Conservation (phyloP, 2,113 vertebrate genomes). For the Porphyrio hochstetteri region DNA sequence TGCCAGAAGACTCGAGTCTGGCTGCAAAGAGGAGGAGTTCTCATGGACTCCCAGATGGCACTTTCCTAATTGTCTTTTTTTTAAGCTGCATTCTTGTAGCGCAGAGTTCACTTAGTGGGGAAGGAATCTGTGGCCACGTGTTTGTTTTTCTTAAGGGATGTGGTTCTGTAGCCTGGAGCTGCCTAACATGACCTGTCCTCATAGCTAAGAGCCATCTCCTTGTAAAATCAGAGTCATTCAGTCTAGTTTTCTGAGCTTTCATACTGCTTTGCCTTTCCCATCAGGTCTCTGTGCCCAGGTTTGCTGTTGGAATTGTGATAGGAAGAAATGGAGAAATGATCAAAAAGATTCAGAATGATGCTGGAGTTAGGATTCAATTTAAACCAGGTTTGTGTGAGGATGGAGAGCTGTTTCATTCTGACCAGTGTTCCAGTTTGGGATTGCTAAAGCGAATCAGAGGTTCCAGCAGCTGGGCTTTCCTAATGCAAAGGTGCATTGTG, state of each 20-base stretch:
- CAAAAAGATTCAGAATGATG: conserved; percentile 98
- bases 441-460: not conserved
- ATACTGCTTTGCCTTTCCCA: conserved; percentile 48
- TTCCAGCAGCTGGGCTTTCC: conserved; percentile 33
- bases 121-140: conserved; percentile 22
- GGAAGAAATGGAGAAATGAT: conserved; percentile 99
- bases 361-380: conserved; percentile 97
- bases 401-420: conserved; percentile 19
- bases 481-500: not conserved
- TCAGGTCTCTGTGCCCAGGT: conserved; percentile 95
- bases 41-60: not conserved
- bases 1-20: conserved; percentile 6
- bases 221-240: conserved; percentile 27
- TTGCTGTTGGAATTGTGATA: conserved; percentile 97
- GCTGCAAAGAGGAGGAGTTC: conserved; percentile 37
- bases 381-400: conserved; percentile 88
- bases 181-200: not conserved
- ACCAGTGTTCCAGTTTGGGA: not conserved
- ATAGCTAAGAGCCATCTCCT: not conserved
- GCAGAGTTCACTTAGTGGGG: conserved; percentile 19
- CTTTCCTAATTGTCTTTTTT: not conserved
- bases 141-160: not conserved
- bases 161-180: conserved; percentile 46
- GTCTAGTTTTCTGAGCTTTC: conserved; percentile 44
- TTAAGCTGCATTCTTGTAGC: conserved; percentile 42